Evolutionary conservation across 2,113 vertebrate genomes (phyloP).

Genomic region (Cyprinodon variegatus): DNA sequence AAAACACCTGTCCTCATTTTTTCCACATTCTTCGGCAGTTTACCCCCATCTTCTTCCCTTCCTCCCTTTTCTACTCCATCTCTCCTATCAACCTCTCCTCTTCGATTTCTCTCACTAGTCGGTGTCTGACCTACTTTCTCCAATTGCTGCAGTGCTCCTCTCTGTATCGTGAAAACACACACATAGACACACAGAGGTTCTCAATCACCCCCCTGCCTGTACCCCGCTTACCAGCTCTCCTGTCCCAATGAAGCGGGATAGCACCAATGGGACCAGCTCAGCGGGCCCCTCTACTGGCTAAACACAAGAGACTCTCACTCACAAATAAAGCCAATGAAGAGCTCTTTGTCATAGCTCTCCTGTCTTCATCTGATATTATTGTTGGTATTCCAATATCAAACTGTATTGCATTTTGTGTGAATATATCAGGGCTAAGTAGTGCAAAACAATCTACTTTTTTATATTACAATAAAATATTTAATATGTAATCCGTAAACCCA

Average conservation of each 20-base stretch:
- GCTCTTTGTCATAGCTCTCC: slow-evolving; percentile 26
- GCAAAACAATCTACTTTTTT: no score
- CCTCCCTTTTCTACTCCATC: slow-evolving; percentile 35
- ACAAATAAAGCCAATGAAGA: slow-evolving; percentile 43
- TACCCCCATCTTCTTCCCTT: slow-evolving; percentile 3
- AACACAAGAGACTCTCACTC: slow-evolving; percentile 42
- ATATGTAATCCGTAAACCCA: no score
- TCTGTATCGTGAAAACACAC: slow-evolving; percentile 63
- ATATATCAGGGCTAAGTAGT: no score
- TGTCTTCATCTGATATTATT: slow-evolving; percentile 16
- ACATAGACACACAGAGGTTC: slow-evolving; percentile 44
- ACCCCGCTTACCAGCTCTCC: slow-evolving; percentile 28
- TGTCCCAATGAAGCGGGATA: slow-evolving; percentile 55
- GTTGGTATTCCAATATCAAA: not conserved
- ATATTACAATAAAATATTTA: no score
- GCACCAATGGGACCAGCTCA: slow-evolving; percentile 50
- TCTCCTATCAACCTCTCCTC: slow-evolving; percentile 55
- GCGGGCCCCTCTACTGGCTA: slow-evolving; percentile 46
- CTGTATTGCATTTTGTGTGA: no score
- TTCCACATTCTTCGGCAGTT: slow-evolving; percentile 1
- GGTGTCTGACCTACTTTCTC: slow-evolving; percentile 78
- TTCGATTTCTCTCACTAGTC: slow-evolving; percentile 59
- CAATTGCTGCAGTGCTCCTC: slow-evolving; percentile 74
- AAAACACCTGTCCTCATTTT: not conserved
- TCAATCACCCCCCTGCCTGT: slow-evolving; percentile 48